phyloP scores from a whole-genome alignment of 2,113 vertebrate genomes.

The Pangasianodon hypophthalmus region DNA sequence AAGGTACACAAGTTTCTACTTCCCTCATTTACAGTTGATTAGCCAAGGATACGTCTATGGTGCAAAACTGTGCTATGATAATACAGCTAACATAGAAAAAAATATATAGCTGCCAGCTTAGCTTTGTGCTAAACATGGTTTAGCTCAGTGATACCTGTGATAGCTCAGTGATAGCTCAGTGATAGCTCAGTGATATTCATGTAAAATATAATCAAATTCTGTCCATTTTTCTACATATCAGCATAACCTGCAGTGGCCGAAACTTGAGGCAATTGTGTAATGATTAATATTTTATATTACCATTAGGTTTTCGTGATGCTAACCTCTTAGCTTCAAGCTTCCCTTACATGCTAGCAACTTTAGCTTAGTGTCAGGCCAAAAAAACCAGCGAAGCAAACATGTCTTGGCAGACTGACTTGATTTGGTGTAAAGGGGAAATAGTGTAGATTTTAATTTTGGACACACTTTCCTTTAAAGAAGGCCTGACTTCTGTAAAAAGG shows the following conservation, averaged over 20 bases:
- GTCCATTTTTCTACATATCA: neutral
- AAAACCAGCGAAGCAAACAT: neutral
- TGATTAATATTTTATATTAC: neutral
- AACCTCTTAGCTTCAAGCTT: neutral
- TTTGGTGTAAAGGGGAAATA: neutral
- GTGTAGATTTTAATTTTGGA: neutral
- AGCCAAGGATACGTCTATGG: neutral
- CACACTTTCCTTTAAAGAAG: neutral
- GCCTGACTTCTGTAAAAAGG: neutral
- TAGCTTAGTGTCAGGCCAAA: neutral
- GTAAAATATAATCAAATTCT: neutral
- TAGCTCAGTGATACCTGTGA: too few relatives aligned
- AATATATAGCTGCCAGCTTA: neutral
- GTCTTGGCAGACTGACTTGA: neutral
- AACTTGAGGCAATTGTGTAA: neutral
- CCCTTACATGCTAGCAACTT: neutral
- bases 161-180: too few relatives aligned
- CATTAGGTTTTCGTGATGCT: neutral
- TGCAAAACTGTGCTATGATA: neutral
- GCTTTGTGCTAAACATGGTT: neutral
- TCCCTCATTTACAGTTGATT: neutral
- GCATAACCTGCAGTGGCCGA: neutral
- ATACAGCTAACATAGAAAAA: neutral
- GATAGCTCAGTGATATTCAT: neutral
- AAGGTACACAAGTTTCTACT: neutral